These are phyloP conservation scores for Aphaenogaster ashmeadi DNA, from an alignment of 1,140 invertebrate genomes.

Conservation along the genomic window DNA sequence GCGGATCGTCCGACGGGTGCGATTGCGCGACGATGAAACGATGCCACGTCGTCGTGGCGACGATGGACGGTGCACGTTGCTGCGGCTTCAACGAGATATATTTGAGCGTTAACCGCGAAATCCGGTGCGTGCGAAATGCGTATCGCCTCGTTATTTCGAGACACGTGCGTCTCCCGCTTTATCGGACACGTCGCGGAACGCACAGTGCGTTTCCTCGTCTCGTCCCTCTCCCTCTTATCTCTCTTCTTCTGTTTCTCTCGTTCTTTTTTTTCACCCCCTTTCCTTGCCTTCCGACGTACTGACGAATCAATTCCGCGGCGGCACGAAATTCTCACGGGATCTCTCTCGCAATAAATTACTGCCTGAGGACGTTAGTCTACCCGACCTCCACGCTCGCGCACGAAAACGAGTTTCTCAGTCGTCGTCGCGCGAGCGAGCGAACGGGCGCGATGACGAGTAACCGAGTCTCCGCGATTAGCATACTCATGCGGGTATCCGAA, in stretches of 20 bases:
- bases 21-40: neutral
- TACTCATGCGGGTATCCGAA: slow-evolving; percentile 74
- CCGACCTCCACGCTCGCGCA: slow-evolving; percentile 66
- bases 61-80: too few species aligned
- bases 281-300: slow-evolving; percentile 25
- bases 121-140: neutral
- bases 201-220: neutral
- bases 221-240: neutral
- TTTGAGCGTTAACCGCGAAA: neutral
- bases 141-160: slow-evolving; percentile 14
- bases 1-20: neutral
- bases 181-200: slow-evolving; percentile 37
- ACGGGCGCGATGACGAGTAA: slow-evolving; percentile 66
- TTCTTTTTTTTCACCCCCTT: neutral
- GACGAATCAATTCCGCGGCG: slow-evolving; percentile 42
- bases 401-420: slow-evolving; percentile 69
- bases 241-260: neutral
- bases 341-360: slow-evolving; percentile 43
- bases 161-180: slow-evolving; percentile 1
- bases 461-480: slow-evolving; percentile 64
- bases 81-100: slow-evolving; percentile 5
- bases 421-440: slow-evolving; percentile 14
- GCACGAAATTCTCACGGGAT: slow-evolving; percentile 65
- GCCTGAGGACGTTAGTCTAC: slow-evolving; percentile 57
- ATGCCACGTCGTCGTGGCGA: neutral